Conservation (phyloP, 2,888 invertebrate genomes). For the Synanthedon vespiformis region DNA sequence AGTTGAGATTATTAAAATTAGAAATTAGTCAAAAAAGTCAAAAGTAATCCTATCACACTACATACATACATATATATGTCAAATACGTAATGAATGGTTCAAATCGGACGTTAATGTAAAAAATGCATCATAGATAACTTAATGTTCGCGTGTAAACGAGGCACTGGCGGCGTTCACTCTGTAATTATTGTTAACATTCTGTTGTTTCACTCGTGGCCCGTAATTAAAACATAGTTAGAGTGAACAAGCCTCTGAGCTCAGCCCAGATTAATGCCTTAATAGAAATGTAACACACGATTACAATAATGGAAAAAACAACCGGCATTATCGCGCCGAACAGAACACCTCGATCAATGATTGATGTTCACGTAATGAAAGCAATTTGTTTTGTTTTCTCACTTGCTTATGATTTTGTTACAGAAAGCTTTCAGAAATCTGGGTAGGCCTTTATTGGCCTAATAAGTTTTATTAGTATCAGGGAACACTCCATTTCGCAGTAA, state of each 20-base stretch:
- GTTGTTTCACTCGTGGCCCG: constrained; percentile 39
- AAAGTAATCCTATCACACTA: no score
- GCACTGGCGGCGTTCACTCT: constrained; percentile 32
- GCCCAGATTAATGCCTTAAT: constrained; percentile 57
- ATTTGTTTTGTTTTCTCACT: neutral
- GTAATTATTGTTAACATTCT: constrained; percentile 54
- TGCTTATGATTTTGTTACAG: no score
- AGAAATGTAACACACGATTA: constrained; percentile 60
- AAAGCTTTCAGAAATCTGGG: no score
- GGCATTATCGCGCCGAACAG: constrained; percentile 24
- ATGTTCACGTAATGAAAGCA: neutral
- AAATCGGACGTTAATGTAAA: no score
- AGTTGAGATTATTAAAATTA: no score
- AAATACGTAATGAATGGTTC: no score
- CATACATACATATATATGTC: no score
- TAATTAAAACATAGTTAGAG: constrained; percentile 68
- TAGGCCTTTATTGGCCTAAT: no score
- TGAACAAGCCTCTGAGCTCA: constrained; percentile 27
- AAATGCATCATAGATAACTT: no score
- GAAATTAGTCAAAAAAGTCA: no score
- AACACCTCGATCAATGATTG: constrained; percentile 7
- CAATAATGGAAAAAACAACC: constrained; percentile 29
- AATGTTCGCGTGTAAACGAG: constrained; percentile 17
- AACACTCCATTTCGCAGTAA: no score
- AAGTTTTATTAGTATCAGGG: no score